phyloP scores from a whole-genome alignment of 2,113 vertebrate genomes.

The Aphyosemion australe region DNA sequence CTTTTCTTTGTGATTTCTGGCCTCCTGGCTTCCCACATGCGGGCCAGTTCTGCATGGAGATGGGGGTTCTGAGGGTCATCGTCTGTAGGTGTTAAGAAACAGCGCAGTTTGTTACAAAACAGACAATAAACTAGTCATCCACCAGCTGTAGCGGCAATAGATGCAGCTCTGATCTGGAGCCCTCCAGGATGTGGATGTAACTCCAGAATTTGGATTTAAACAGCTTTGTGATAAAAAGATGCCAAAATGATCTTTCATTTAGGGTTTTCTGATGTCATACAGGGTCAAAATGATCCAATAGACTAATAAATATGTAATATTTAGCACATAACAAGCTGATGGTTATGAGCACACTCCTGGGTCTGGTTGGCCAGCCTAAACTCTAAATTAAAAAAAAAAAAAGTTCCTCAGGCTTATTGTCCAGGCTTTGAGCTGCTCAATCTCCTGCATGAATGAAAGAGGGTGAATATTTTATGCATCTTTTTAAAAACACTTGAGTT shows the following conservation, averaged over 20 bases:
- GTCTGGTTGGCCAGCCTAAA: too few relatives aligned
- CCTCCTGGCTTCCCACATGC: slow-evolving; percentile 26
- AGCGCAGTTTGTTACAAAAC: slow-evolving; percentile 19
- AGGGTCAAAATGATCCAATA: neutral
- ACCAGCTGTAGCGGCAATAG: neutral
- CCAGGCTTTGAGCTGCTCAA: too few relatives aligned
- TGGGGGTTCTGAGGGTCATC: slow-evolving; percentile 38
- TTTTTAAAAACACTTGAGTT: too few relatives aligned
- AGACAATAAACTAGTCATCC: slow-evolving; percentile 8
- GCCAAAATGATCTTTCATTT: neutral
- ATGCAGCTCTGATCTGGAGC: neutral
- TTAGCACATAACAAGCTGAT: neutral
- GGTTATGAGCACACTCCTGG: neutral
- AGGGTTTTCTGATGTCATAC: neutral
- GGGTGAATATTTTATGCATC: too few relatives aligned
- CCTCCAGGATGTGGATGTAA: neutral
- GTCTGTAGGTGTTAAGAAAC: slow-evolving; percentile 37
- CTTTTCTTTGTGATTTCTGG: slow-evolving; percentile 37
- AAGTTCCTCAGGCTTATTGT: too few relatives aligned
- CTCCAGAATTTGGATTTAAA: too few relatives aligned
- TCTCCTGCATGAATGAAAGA: too few relatives aligned
- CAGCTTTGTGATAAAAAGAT: too few relatives aligned
- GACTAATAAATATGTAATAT: neutral
- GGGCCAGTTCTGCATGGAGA: slow-evolving; percentile 55
- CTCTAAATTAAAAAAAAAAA: too few relatives aligned